These are phyloP conservation scores for Bergia sp. DNA, from an alignment of 92 coral and sea anemone genomes.

Conservation along the genomic window DNA sequence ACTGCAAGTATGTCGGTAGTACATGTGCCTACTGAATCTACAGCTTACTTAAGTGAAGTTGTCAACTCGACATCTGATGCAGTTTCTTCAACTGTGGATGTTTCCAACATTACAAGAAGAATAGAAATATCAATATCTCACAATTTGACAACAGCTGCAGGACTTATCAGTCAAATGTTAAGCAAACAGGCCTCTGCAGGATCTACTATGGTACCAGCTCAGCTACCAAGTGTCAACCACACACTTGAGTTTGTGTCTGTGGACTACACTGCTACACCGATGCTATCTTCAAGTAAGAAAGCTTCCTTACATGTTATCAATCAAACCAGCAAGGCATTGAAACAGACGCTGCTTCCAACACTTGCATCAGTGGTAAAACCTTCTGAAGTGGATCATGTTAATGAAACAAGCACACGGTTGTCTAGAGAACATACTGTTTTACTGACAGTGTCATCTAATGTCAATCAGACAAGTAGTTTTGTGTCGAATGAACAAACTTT, in stretches of 20 bases:
- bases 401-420: slow-evolving; percentile 4
- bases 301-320: background rate
- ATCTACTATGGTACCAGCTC: background rate
- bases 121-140: background rate
- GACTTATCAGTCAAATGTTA: background rate
- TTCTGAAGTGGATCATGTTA: background rate
- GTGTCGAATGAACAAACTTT: background rate
- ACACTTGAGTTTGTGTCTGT: background rate
- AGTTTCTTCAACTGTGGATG: background rate
- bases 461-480: background rate
- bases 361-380: background rate
- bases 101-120: background rate
- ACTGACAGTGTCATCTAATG: background rate
- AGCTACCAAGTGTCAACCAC: background rate
- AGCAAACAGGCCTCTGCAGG: background rate
- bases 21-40: background rate
- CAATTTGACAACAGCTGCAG: background rate
- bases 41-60: background rate
- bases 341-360: background rate
- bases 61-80: background rate
- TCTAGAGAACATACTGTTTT: background rate
- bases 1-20: background rate
- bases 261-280: background rate
- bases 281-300: background rate
- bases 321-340: background rate